These are phyloP conservation scores for Pteropus alecto DNA, from an alignment of 2,113 vertebrate genomes.

Conservation along the genomic window DNA sequence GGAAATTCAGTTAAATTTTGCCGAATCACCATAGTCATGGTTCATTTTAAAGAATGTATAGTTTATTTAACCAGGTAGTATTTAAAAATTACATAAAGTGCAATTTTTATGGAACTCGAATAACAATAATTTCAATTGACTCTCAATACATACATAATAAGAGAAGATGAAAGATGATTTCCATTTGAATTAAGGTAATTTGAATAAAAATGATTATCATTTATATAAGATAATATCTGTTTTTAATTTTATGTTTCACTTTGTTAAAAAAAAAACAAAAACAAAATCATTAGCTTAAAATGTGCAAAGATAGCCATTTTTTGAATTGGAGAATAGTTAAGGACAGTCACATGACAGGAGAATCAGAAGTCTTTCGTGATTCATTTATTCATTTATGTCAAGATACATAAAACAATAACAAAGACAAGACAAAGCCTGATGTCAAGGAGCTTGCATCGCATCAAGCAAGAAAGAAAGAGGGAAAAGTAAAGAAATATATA, in stretches of 20 bases:
- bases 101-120: not conserved
- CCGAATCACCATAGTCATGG: not conserved
- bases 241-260: not conserved
- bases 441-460: not conserved
- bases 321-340: not conserved
- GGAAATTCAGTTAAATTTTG: not conserved
- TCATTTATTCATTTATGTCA: not conserved
- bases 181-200: not conserved
- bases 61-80: not conserved
- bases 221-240: not conserved
- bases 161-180: not conserved
- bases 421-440: not conserved
- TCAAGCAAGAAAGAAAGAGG: not conserved
- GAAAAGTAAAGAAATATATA: not conserved
- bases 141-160: not conserved
- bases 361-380: not conserved
- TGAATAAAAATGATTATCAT: not conserved
- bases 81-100: not conserved
- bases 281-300: not conserved
- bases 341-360: not conserved
- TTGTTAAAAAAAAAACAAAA: not conserved
- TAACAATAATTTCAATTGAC: not conserved
- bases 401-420: not conserved
- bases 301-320: not conserved
- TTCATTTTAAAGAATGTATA: not conserved